Evolutionary conservation across 2,797 vertebrate genomes (phyloP).

Genomic region (Denticeps clupeoides): DNA sequence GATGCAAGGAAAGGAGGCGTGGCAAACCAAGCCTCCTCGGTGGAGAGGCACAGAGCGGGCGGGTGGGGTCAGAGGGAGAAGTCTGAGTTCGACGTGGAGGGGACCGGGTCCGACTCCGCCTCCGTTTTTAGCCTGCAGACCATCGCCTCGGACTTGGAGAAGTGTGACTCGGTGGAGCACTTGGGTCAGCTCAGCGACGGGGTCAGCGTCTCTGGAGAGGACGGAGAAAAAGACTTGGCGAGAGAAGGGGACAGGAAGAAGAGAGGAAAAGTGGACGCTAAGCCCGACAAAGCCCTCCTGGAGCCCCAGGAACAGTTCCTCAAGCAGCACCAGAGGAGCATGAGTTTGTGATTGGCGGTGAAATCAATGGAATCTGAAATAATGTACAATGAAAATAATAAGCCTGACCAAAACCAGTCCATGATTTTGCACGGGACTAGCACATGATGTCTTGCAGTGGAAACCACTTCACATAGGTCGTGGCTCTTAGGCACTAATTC

Average conservation of each 20-base stretch:
- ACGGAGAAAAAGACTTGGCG: constrained; percentile 20
- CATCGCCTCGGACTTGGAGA: constrained; percentile 78
- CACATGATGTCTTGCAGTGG: no score
- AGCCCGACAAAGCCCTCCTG: constrained; percentile 24
- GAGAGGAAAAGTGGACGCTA: no score
- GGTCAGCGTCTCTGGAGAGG: constrained; percentile 51
- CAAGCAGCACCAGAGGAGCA: constrained; percentile 64
- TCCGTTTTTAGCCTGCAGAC: constrained; percentile 78
- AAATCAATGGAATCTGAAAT: no score
- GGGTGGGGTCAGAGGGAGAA: constrained; percentile 54
- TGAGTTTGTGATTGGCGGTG: constrained; percentile 62
- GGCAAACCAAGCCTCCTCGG: constrained; percentile 60
- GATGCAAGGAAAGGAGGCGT: constrained; percentile 42
- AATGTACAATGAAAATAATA: no score
- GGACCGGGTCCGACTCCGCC: constrained; percentile 60
- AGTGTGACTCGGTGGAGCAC: constrained; percentile 83
- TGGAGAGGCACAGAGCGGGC: constrained; percentile 49
- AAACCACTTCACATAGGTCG: no score
- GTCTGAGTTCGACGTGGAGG: no score
- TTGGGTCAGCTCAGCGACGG: constrained; percentile 62
- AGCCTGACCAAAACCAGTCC: no score
- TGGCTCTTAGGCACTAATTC: no score
- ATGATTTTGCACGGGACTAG: no score
- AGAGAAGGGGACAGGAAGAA: constrained; percentile 5
- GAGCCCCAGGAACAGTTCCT: no score